These are phyloP conservation scores for Falcunculus frontatus DNA, from an alignment of 2,113 vertebrate genomes.

Conservation along the genomic window DNA sequence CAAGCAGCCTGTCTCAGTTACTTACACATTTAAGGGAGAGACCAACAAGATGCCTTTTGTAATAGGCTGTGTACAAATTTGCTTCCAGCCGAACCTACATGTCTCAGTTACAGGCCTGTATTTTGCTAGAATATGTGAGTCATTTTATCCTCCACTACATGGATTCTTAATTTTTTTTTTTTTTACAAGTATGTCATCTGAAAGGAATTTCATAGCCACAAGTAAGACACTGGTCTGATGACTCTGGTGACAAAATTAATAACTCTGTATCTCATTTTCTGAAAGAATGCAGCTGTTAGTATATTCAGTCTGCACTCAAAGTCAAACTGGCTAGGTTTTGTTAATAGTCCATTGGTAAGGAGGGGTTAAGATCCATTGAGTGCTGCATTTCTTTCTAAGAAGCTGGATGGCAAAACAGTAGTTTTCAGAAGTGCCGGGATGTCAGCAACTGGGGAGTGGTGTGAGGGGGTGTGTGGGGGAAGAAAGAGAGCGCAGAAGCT, in stretches of 20 bases:
- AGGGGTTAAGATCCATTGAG: background rate
- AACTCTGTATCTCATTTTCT: background rate
- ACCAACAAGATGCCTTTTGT: slow-evolving; percentile 1
- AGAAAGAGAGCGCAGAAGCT: background rate
- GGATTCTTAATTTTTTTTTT: background rate
- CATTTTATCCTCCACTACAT: background rate
- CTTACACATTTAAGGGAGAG: background rate
- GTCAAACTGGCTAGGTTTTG: background rate
- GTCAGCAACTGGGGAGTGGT: background rate
- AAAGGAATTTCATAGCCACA: background rate
- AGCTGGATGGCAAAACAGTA: background rate
- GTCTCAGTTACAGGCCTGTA: background rate
- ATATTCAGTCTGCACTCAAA: background rate
- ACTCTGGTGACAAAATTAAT: background rate
- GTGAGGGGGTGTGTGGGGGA: accelerated
- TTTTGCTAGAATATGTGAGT: background rate
- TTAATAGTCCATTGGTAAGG: background rate
- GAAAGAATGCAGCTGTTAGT: background rate
- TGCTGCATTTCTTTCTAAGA: background rate
- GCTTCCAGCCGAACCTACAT: background rate
- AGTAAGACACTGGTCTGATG: background rate
- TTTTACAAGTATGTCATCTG: background rate
- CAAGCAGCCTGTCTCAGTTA: background rate
- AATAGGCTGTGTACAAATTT: background rate
- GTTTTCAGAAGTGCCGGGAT: background rate